Conservation (phyloP, 1,140 invertebrate species). For the Marisa cornuarietis region DNA sequence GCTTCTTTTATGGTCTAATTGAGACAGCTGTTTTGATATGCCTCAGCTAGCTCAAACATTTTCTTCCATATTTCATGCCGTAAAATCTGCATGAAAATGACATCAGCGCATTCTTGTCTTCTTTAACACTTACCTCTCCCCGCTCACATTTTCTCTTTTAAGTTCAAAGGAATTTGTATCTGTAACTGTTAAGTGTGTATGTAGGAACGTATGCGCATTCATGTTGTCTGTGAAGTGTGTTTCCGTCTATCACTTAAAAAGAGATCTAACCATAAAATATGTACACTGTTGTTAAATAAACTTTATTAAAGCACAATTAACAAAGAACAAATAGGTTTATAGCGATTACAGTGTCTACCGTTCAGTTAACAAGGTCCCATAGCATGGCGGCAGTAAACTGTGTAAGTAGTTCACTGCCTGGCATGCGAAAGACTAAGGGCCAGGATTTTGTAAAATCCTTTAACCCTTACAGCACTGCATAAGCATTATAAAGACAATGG, state of each 20-base stretch:
- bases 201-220: neutral
- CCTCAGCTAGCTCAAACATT: no score
- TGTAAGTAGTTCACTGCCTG: neutral
- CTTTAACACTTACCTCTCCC: no score
- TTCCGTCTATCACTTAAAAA: neutral
- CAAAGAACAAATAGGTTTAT: neutral
- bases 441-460: no score
- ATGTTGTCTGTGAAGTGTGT: neutral
- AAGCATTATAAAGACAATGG: no score
- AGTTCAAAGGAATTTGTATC: neutral
- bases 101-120: no score
- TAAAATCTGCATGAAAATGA: no score
- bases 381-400: neutral
- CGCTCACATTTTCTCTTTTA: neutral
- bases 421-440: no score
- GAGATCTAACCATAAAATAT: neutral
- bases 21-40: no score
- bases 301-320: neutral
- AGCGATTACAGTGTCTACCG: neutral
- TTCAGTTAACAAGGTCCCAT: neutral
- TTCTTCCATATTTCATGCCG: no score
- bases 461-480: no score
- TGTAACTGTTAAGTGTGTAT: constrained; percentile 7
- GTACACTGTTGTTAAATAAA: neutral
- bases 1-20: no score